Percentiles rank a stretch among this genome's conserved stretches.
phyloP scores from a whole-genome alignment of 1,140 invertebrate genomes.

The Aporrectodea caliginosa region DNA sequence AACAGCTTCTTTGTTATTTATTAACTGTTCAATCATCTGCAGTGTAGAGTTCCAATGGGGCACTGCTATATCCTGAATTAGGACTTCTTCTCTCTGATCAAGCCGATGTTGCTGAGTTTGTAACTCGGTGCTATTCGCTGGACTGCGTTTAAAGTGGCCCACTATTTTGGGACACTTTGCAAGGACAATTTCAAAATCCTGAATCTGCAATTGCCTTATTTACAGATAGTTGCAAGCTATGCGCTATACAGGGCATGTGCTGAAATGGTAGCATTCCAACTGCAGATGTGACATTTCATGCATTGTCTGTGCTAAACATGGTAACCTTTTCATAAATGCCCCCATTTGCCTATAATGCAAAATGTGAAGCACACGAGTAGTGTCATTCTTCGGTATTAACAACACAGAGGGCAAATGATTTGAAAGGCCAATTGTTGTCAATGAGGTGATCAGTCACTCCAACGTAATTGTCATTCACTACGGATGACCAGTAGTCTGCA shows the following conservation, averaged over 20 bases:
- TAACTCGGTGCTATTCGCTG: not conserved
- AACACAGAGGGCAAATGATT: too few species aligned
- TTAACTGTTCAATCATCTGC: not conserved
- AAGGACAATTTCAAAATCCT: not conserved
- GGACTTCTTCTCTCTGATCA: not conserved
- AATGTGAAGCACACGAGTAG: too few species aligned
- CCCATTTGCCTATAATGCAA: too few species aligned
- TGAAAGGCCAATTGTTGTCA: too few species aligned
- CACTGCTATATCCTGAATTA: not conserved
- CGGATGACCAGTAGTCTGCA: too few species aligned
- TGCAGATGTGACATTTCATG: not conserved
- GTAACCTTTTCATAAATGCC: not conserved
- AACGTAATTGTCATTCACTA: too few species aligned
- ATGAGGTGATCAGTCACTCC: too few species aligned
- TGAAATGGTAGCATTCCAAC: not conserved
- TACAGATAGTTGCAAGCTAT: not conserved
- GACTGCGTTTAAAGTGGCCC: not conserved
- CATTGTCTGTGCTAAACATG: not conserved
- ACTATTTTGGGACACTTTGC: not conserved
- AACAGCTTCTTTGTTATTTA: not conserved
- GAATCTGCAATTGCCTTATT: not conserved
- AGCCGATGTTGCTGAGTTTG: not conserved
- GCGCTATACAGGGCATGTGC: not conserved
- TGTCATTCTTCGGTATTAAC: too few species aligned
- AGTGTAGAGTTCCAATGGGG: not conserved